Percentiles rank a stretch among this genome's conserved stretches.
Evolutionary conservation across 2,797 vertebrate species (phyloP).

Genomic region (Rhynchonycteris naso): DNA sequence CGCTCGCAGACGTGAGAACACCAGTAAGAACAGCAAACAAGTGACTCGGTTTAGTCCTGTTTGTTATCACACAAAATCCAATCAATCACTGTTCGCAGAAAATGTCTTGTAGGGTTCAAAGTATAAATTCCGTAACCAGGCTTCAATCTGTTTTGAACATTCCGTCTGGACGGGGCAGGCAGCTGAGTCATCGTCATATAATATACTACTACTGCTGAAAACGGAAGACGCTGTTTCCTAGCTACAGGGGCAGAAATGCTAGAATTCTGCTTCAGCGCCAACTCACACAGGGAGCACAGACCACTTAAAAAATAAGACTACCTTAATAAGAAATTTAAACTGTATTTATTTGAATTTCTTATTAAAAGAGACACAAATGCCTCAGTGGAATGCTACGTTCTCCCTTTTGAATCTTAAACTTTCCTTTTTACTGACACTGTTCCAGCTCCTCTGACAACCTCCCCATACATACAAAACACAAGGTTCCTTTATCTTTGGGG

Average conservation of each 20-base stretch:
- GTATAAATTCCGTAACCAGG: slow-evolving; percentile 59
- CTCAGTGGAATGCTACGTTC: background rate
- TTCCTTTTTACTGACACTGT: background rate
- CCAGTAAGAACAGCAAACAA: slow-evolving; percentile 19
- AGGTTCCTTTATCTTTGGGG: background rate
- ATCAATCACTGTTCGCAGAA: slow-evolving; percentile 67
- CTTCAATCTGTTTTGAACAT: slow-evolving; percentile 67
- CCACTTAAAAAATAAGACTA: slow-evolving; percentile 45
- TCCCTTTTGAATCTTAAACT: slow-evolving; percentile 26
- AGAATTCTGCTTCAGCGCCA: slow-evolving; percentile 31
- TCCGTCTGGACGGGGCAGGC: slow-evolving; percentile 45
- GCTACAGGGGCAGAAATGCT: slow-evolving; percentile 23
- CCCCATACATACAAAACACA: background rate
- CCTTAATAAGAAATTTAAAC: slow-evolving; percentile 39
- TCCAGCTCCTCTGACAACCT: background rate
- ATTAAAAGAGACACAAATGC: background rate
- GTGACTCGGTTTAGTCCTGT: slow-evolving; percentile 7
- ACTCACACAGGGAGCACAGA: slow-evolving; percentile 40
- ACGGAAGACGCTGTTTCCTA: slow-evolving; percentile 45
- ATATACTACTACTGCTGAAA: slow-evolving; percentile 36
- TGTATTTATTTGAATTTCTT: background rate
- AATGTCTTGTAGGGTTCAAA: slow-evolving; percentile 72
- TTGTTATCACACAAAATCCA: slow-evolving; percentile 63
- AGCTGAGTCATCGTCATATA: slow-evolving; percentile 67
- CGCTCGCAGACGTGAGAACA: slow-evolving; percentile 17